A percentile compares a stretch with the other conserved stretches of the same genome.
phyloP scores from a whole-genome alignment of 1,140 invertebrate genomes.

The Cotesia chilonis region DNA sequence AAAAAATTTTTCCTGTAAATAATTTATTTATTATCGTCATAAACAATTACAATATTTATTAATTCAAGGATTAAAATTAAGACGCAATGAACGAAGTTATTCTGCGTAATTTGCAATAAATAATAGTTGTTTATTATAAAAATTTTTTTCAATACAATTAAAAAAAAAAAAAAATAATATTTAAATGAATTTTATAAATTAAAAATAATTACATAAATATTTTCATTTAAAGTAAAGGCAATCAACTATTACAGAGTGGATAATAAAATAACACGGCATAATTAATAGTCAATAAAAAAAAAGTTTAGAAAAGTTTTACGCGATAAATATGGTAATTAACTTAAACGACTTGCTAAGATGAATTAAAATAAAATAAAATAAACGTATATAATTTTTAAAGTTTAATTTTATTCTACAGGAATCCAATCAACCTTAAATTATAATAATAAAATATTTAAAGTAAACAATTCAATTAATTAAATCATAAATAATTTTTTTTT shows the following conservation, averaged over 20 bases:
- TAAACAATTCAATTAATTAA: too few relatives aligned
- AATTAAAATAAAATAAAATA: background rate
- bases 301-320: conserved; percentile 8
- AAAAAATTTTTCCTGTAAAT: too few relatives aligned
- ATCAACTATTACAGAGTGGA: background rate
- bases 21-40: too few relatives aligned
- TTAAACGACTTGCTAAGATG: conserved; percentile 43
- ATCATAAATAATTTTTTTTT: too few relatives aligned
- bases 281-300: conserved; percentile 8
- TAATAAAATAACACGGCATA: background rate
- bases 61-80: too few relatives aligned
- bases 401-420: too few relatives aligned
- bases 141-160: background rate
- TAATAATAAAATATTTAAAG: background rate
- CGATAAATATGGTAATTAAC: conserved; percentile 45
- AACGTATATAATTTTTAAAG: background rate
- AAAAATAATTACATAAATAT: background rate
- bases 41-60: too few relatives aligned
- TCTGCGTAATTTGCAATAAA: background rate
- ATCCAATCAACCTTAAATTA: too few relatives aligned
- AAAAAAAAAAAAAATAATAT: background rate
- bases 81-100: too few relatives aligned
- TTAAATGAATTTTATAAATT: background rate
- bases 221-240: background rate
- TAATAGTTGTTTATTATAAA: background rate